Evolutionary conservation across 2,113 vertebrate genomes (phyloP).

Genomic region (Sapajus apella): DNA sequence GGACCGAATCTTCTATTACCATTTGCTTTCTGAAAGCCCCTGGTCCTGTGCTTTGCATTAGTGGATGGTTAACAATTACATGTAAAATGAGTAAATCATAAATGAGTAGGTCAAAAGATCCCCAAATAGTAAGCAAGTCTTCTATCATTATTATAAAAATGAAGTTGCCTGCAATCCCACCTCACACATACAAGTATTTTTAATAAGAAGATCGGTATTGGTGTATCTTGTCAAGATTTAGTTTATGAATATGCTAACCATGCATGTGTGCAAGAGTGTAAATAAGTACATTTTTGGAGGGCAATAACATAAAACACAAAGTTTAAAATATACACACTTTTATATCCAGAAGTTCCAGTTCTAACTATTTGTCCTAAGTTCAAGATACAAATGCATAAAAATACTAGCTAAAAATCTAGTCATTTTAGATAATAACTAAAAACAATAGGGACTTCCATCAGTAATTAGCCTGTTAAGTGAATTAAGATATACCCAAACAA

Average conservation of each 20-base stretch:
- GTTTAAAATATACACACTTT: neutral
- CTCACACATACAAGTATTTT: neutral
- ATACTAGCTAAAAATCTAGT: neutral
- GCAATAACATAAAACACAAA: neutral
- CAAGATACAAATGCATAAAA: neutral
- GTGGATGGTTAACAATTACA: neutral
- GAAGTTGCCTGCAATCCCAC: neutral
- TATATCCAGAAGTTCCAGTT: neutral
- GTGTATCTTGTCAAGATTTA: neutral
- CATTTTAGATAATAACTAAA: neutral
- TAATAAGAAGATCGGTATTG: neutral
- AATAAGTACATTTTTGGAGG: neutral
- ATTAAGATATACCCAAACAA: neutral
- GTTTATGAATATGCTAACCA: neutral
- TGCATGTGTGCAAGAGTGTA: neutral
- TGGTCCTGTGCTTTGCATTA: neutral
- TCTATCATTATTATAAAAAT: neutral
- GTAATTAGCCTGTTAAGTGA: neutral
- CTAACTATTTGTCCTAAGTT: conserved; percentile 27
- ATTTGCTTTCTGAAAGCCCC: neutral
- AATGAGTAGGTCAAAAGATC: neutral
- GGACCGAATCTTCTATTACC: neutral
- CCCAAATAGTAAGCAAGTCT: neutral
- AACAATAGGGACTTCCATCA: neutral
- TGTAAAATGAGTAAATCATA: neutral